Conservation (phyloP, 2,113 vertebrate species). For the Notiomystis cincta region DNA sequence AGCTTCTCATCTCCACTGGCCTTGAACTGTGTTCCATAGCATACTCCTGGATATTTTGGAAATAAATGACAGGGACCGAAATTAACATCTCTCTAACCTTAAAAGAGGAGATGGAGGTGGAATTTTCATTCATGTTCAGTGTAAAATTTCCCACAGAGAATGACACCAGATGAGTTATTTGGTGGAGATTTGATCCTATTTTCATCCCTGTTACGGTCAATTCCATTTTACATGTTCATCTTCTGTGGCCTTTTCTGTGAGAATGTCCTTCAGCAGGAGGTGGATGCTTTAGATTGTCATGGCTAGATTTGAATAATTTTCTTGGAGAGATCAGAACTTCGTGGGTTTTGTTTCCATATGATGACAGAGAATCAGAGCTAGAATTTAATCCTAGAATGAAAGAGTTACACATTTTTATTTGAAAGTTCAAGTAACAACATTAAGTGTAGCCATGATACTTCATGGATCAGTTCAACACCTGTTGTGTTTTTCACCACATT, state of each 20-base stretch:
- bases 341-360: not conserved
- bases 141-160: not conserved
- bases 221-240: not conserved
- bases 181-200: not conserved
- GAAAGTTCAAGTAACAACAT: not conserved
- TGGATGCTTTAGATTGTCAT: not conserved
- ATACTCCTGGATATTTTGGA: not conserved
- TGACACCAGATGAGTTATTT: not conserved
- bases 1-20: not conserved
- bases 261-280: not conserved
- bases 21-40: not conserved
- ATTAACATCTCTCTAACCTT: not conserved
- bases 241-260: not conserved
- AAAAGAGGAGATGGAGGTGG: not conserved
- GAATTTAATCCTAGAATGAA: not conserved
- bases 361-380: not conserved
- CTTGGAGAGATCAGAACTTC: not conserved
- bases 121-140: not conserved
- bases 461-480: not conserved
- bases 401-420: not conserved
- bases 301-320: not conserved
- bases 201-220: not conserved
- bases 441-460: not conserved
- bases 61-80: not conserved
- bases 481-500: not conserved